These are phyloP conservation scores for Gobionotothen gibberifrons DNA, from an alignment of 2,797 vertebrate genomes.

Conservation along the genomic window DNA sequence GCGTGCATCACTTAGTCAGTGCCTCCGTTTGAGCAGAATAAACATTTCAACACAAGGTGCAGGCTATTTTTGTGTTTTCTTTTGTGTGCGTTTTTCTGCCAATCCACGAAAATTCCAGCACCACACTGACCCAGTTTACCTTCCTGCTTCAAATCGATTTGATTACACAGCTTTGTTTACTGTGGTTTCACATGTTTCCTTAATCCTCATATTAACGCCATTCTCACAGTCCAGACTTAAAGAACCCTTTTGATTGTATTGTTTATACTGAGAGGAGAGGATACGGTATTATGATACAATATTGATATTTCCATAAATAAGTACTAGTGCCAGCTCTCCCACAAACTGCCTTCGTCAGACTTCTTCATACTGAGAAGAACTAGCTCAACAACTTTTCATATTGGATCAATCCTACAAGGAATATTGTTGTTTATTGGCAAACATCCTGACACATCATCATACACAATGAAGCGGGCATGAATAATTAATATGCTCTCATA, in stretches of 20 bases:
- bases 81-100: slow-evolving; percentile 57
- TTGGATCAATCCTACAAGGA: slow-evolving; percentile 82
- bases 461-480: slow-evolving; percentile 83
- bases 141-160: slow-evolving; percentile 49
- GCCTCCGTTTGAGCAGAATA: slow-evolving; percentile 58
- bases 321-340: slow-evolving; percentile 67
- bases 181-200: slow-evolving; percentile 49
- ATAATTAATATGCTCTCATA: slow-evolving; percentile 84
- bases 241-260: slow-evolving; percentile 51
- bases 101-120: slow-evolving; percentile 48
- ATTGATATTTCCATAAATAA: slow-evolving; percentile 82
- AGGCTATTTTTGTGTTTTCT: slow-evolving; percentile 41
- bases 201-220: slow-evolving; percentile 50
- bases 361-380: slow-evolving; percentile 70
- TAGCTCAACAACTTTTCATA: slow-evolving; percentile 81
- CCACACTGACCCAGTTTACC: slow-evolving; percentile 66
- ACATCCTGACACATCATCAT: slow-evolving; percentile 87
- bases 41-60: slow-evolving; percentile 63
- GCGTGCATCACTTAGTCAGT: slow-evolving; percentile 54
- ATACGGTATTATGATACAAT: slow-evolving; percentile 75
- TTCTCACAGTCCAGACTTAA: slow-evolving; percentile 63
- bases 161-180: slow-evolving; percentile 62
- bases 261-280: slow-evolving; percentile 70
- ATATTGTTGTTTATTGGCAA: slow-evolving; percentile 87
- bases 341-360: slow-evolving; percentile 69